Evolutionary conservation across 2,888 invertebrate species (phyloP).

Genomic region (Pachliopta kotzebuea): DNA sequence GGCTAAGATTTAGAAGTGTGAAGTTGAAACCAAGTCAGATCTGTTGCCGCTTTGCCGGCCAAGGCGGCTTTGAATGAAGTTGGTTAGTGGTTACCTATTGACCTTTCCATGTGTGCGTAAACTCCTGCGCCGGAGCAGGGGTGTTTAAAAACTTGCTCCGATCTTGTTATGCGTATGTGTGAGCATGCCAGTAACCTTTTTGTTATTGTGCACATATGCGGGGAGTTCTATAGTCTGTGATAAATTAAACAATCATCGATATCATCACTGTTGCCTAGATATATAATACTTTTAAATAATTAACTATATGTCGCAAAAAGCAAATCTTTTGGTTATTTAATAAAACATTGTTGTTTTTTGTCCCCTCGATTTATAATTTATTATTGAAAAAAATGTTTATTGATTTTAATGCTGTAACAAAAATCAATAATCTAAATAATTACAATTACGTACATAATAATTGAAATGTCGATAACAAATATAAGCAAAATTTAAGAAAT

Average conservation of each 20-base stretch:
- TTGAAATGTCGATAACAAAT: too few species aligned
- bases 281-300: background rate
- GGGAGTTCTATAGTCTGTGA: conserved; percentile 7
- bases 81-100: conserved; percentile 49
- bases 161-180: conserved; percentile 34
- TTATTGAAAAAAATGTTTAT: too few species aligned
- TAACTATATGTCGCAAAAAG: background rate
- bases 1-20: conserved; percentile 55
- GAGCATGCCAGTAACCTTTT: conserved; percentile 17
- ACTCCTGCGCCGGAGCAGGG: conserved; percentile 43
- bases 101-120: conserved; percentile 45
- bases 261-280: background rate
- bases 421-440: too few species aligned
- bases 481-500: too few species aligned
- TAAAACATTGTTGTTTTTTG: too few species aligned
- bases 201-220: conserved; percentile 24
- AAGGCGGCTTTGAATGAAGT: conserved; percentile 66
- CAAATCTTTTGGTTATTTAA: too few species aligned
- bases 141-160: conserved; percentile 48
- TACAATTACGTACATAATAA: too few species aligned
- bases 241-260: conserved; percentile 5
- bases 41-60: conserved; percentile 42
- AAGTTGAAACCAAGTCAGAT: conserved; percentile 52
- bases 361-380: too few species aligned
- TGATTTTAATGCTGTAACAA: too few species aligned